Evolutionary conservation across 2,113 vertebrate species (phyloP).

Genomic region (Phylloscopus trochiloides): DNA sequence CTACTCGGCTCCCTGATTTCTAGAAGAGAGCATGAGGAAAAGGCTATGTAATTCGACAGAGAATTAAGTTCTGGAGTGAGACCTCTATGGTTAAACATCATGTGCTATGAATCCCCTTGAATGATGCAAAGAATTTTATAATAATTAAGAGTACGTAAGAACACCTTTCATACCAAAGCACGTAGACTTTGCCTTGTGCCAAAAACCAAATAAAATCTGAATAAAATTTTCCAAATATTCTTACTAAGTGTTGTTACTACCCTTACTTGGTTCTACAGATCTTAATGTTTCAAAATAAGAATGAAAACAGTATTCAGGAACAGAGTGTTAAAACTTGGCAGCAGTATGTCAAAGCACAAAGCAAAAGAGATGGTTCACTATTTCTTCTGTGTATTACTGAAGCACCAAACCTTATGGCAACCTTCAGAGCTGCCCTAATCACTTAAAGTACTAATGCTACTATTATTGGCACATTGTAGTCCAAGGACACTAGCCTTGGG

Average conservation of each 20-base stretch:
- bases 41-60: not conserved
- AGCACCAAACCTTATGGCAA: not conserved
- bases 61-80: not conserved
- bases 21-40: not conserved
- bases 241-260: not conserved
- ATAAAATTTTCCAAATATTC: not conserved
- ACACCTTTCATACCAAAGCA: not conserved
- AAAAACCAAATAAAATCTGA: not conserved
- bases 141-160: not conserved
- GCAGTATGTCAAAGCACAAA: not conserved
- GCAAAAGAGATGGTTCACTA: not conserved
- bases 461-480: not conserved
- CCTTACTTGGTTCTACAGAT: not conserved
- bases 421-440: not conserved
- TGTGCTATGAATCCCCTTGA: not conserved
- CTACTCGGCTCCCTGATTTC: not conserved
- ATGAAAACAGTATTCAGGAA: not conserved
- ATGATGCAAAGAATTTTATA: not conserved
- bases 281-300: not conserved
- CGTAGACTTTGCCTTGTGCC: not conserved
- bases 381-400: not conserved
- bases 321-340: not conserved
- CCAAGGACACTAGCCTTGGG: not conserved
- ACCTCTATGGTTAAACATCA: not conserved
- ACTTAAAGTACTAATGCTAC: not conserved